Evolutionary conservation across 2,113 vertebrate genomes (phyloP).

Genomic region (Salvelinus sp.): DNA sequence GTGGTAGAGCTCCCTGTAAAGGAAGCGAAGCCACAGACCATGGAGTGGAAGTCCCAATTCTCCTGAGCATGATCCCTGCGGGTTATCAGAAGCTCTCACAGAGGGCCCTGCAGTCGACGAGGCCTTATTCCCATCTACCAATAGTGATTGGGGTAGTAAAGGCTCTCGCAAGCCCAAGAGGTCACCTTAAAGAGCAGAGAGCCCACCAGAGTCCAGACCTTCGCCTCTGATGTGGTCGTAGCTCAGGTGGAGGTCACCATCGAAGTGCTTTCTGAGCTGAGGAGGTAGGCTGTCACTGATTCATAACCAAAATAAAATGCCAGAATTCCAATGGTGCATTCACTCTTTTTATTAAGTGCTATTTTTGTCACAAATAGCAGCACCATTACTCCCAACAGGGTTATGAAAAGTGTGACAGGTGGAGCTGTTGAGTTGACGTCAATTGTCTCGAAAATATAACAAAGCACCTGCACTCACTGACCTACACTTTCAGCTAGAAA

Average conservation of each 20-base stretch:
- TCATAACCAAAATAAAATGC: not conserved
- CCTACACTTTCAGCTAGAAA: not conserved
- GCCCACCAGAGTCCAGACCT: constrained; percentile 45
- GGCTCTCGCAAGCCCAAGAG: constrained; percentile 37
- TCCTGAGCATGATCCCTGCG: not conserved
- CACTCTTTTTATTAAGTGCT: not conserved
- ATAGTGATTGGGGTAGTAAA: constrained; percentile 16
- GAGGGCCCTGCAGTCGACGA: not conserved
- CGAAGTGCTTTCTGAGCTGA: not conserved
- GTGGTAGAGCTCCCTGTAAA: not conserved
- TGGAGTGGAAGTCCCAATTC: not conserved
- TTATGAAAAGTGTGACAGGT: not conserved
- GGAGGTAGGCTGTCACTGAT: constrained; percentile 36
- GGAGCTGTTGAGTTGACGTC: not conserved
- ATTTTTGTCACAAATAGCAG: not conserved
- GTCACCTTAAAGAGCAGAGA: constrained; percentile 53
- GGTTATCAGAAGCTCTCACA: not conserved
- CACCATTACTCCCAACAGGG: not conserved
- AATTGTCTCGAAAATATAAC: not conserved
- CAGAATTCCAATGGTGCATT: not conserved
- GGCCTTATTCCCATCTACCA: not conserved
- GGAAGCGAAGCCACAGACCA: constrained; percentile 1
- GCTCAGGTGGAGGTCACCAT: not conserved
- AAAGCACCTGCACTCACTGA: not conserved
- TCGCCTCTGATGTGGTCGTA: constrained; percentile 29